Evolutionary conservation across 2,797 vertebrate species (phyloP).

Genomic region (Pyrocephalus nanus): DNA sequence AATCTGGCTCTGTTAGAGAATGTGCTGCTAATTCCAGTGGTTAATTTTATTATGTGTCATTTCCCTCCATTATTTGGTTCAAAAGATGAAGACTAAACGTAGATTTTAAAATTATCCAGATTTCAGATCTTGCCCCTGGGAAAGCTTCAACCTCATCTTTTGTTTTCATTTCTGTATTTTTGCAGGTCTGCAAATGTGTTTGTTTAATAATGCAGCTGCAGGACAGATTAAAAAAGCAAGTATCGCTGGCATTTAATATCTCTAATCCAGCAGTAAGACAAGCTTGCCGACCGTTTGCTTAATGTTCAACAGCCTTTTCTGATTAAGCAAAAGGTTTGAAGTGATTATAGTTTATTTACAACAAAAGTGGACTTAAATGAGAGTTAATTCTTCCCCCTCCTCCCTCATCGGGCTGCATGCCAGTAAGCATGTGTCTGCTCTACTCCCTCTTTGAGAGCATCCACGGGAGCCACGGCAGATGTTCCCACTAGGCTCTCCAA

Average conservation of each 20-base stretch:
- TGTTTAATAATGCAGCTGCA: slow-evolving; percentile 65
- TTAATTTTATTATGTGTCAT: slow-evolving; percentile 31
- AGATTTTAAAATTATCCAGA: slow-evolving; percentile 25
- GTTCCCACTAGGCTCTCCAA: slow-evolving; percentile 9
- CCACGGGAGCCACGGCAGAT: slow-evolving; percentile 35
- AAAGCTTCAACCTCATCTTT: slow-evolving; percentile 44
- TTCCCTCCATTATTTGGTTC: slow-evolving; percentile 60
- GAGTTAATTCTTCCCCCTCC: slow-evolving; percentile 67
- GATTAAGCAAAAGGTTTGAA: slow-evolving; percentile 73
- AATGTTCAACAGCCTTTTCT: slow-evolving; percentile 69
- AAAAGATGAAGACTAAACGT: slow-evolving; percentile 55
- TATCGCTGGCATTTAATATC: slow-evolving; percentile 39
- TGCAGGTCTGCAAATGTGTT: slow-evolving; percentile 66
- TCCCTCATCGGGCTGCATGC: slow-evolving; percentile 25
- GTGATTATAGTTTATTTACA: slow-evolving; percentile 76
- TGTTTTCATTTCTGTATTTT: slow-evolving; percentile 49
- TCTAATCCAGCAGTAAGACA: slow-evolving; percentile 60
- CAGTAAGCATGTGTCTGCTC: slow-evolving; percentile 50
- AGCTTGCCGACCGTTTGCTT: slow-evolving; percentile 53
- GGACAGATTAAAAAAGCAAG: slow-evolving; percentile 53
- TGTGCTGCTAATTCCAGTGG: slow-evolving; percentile 57
- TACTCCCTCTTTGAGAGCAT: slow-evolving; percentile 18
- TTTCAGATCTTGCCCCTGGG: slow-evolving; percentile 44
- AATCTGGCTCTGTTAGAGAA: neutral
- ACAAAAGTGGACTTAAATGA: slow-evolving; percentile 70